These are phyloP conservation scores for Diarsia dahlii DNA, from an alignment of 2,888 invertebrate species.

Conservation along the genomic window DNA sequence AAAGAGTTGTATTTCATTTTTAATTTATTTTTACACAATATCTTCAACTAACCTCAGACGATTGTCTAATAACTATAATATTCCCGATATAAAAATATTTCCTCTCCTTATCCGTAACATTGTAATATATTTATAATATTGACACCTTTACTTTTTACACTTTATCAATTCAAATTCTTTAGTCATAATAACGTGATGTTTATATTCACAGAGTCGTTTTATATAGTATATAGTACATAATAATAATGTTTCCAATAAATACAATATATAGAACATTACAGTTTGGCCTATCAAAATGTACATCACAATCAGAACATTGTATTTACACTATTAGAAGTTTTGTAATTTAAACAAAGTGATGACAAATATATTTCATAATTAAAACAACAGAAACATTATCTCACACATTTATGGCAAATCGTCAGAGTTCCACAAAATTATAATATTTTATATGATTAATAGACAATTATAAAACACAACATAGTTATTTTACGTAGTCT, in stretches of 20 bases:
- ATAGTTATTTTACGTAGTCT: conserved; percentile 89
- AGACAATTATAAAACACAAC: conserved; percentile 90
- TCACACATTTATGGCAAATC: conserved; percentile 89
- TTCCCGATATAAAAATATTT: conserved; percentile 91
- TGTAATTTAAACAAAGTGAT: conserved; percentile 72
- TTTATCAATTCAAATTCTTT: conserved; percentile 74
- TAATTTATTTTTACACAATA: conserved; percentile 89
- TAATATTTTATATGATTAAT: conserved; percentile 80
- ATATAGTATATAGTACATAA: conserved; percentile 62
- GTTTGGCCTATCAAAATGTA: conserved; percentile 71
- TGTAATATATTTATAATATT: conserved; percentile 80
- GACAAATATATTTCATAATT: conserved; percentile 78
- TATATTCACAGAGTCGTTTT: conserved; percentile 67
- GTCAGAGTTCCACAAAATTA: conserved; percentile 83
- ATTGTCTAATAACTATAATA: conserved; percentile 86
- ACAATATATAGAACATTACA: conserved; percentile 60
- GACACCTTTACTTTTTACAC: conserved; percentile 86
- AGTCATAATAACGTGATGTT: conserved; percentile 63
- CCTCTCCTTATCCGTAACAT: conserved; percentile 83
- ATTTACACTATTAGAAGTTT: conserved; percentile 80
- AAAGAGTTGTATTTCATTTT: conserved; percentile 73
- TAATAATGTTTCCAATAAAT: conserved; percentile 62
- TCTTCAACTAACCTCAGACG: conserved; percentile 86
- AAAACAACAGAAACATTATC: conserved; percentile 88
- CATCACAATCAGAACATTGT: conserved; percentile 79